Evolutionary conservation across 2,888 invertebrate species (phyloP), one percentile per base, ranked within the genome.

Genomic region (Latrodectus elegans): DNA sequence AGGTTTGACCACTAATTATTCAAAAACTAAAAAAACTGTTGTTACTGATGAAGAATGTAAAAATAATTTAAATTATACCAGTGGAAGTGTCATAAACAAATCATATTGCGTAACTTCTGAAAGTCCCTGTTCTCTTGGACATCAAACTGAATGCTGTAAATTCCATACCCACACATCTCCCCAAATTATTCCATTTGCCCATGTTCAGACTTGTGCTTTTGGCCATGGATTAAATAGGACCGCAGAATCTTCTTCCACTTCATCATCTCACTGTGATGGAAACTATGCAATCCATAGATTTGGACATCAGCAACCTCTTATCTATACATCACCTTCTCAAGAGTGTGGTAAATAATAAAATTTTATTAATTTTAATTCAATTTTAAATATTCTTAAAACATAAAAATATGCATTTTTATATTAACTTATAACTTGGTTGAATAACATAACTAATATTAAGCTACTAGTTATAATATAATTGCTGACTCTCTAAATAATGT

Each of bases 11-110:
- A 85, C 85, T 12, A 88, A 88, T 53, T 80, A 70, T 49, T 79
- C 83, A 15, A 88, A 88, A 68, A 88, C 84, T 71, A 83, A 84
- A 73, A 88, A 88, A 71, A 84, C 88, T 14, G 84, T 88, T 65
- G 88, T 88, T 8, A 88, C 88, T 1, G 88, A 83, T 17, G 79
- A 83, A 64, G 88, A 83, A 17, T 88, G 88, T 52, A 84, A 88
- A 84, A 84, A 88, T 55, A 83, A 88, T 71, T 70, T 80, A 3
- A 84, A 83, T 49, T 80, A 75, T 67, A 76, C 79, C 38, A 75
- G 73, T 64, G 82, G 55, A 9, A 83, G 78, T 83, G 83, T 83
- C 15, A 70, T 84, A 49, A 79, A 84, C 49, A 84, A 82, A 65
- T 52, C 88, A 12, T 84, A 80, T 53, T 84, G 83, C 60, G 26